These are phyloP conservation scores for Leptodirus hochenwartii DNA, from an alignment of 2,888 invertebrate species.

Conservation along the genomic window DNA sequence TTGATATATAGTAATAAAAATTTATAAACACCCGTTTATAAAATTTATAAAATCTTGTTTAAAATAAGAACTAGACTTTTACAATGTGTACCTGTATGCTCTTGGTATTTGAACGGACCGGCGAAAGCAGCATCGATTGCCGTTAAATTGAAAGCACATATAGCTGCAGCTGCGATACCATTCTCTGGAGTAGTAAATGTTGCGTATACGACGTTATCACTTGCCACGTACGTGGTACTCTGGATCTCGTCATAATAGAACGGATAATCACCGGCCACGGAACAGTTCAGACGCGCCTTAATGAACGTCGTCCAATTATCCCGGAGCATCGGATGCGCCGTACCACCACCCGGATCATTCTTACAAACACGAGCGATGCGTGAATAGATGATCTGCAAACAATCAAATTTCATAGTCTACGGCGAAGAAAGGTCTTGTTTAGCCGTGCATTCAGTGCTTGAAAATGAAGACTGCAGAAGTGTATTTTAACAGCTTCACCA, in stretches of 20 bases:
- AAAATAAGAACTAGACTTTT: conserved; percentile 33
- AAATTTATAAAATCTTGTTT: too few species aligned
- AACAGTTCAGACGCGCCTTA: conserved; percentile 72
- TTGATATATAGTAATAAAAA: too few species aligned
- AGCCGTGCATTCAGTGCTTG: too few species aligned
- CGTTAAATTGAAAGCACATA: conserved; percentile 77
- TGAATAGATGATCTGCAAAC: conserved; percentile 61
- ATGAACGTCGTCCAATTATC: conserved; percentile 86
- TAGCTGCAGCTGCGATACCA: conserved; percentile 78
- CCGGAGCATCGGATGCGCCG: conserved; percentile 51
- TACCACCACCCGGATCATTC: conserved; percentile 69
- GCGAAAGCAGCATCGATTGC: conserved; percentile 65
- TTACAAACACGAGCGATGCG: conserved; percentile 84
- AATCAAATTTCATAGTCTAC: conserved; percentile 8
- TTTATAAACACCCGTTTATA: too few species aligned
- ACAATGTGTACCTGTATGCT: conserved; percentile 60
- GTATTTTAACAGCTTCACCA: too few species aligned
- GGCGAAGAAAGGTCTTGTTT: neutral
- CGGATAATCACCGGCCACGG: conserved; percentile 67
- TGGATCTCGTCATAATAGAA: conserved; percentile 84
- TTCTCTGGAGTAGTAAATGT: conserved; percentile 75
- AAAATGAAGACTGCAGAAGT: too few species aligned
- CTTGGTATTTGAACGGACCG: conserved; percentile 75
- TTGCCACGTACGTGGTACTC: conserved; percentile 57
- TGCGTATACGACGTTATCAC: conserved; percentile 63